Conservation (phyloP, 2,113 vertebrate species). For the Oryzias celebensis region DNA sequence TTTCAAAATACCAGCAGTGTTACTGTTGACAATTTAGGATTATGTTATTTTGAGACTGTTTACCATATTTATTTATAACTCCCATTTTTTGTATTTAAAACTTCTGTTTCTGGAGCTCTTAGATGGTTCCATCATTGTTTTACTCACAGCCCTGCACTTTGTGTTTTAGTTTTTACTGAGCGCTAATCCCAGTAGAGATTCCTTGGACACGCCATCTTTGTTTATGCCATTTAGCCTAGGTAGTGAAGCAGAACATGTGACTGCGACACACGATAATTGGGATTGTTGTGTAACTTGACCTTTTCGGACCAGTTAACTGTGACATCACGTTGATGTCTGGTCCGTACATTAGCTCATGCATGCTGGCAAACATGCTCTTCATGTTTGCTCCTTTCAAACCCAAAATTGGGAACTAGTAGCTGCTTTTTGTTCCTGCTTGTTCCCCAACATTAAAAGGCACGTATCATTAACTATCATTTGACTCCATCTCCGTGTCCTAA, state of each 20-base stretch:
- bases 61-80: conserved; percentile 7
- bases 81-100: conserved; percentile 18
- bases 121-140: conserved; percentile 41
- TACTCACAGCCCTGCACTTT: conserved; percentile 15
- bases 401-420: conserved; percentile 12
- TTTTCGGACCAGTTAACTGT: too few relatives aligned
- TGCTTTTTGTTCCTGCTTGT: conserved; percentile 57
- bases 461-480: conserved; percentile 19
- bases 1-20: neutral
- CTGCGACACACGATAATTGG: too few relatives aligned
- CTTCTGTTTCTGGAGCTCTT: conserved; percentile 46
- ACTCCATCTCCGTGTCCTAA: conserved; percentile 27
- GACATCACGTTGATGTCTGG: too few relatives aligned
- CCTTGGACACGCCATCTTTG: conserved; percentile 13
- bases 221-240: too few relatives aligned
- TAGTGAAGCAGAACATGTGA: too few relatives aligned
- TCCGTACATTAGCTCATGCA: conserved; percentile 23
- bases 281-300: too few relatives aligned
- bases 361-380: conserved; percentile 23
- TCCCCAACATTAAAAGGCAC: conserved; percentile 34
- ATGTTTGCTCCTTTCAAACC: conserved; percentile 15
- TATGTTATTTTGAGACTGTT: neutral
- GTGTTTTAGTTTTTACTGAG: too few relatives aligned
- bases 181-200: neutral
- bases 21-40: neutral